These are phyloP conservation scores for Tenthredo amoena DNA, from an alignment of 2,888 invertebrate species.

Conservation along the genomic window DNA sequence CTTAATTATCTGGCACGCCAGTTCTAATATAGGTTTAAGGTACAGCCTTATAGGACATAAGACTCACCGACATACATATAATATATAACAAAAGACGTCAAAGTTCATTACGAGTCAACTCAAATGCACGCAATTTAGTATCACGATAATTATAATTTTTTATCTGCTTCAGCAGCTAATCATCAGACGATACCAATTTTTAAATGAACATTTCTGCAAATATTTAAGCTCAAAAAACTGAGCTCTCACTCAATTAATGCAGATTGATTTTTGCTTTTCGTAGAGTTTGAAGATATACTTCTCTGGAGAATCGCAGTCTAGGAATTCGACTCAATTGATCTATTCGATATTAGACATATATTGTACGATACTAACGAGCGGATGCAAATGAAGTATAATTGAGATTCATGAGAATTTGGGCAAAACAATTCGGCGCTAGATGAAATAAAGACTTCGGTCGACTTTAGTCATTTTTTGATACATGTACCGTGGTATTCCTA, in stretches of 20 bases:
- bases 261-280: background rate
- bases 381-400: background rate
- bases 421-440: background rate
- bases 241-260: background rate
- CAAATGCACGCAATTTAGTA: background rate
- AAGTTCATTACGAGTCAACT: conserved; percentile 12
- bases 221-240: background rate
- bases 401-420: background rate
- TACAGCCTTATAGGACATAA: background rate
- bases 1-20: background rate
- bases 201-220: background rate
- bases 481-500: background rate
- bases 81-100: background rate
- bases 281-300: background rate
- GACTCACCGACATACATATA: background rate
- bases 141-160: background rate
- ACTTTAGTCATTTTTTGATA: background rate
- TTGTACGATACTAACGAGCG: conserved; percentile 11
- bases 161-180: background rate
- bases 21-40: background rate
- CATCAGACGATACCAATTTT: background rate
- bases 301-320: background rate
- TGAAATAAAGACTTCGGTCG: background rate
- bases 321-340: background rate
- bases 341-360: background rate